phyloP scores from a whole-genome alignment of 2,113 vertebrate species.

The Bubo scandiacus region DNA sequence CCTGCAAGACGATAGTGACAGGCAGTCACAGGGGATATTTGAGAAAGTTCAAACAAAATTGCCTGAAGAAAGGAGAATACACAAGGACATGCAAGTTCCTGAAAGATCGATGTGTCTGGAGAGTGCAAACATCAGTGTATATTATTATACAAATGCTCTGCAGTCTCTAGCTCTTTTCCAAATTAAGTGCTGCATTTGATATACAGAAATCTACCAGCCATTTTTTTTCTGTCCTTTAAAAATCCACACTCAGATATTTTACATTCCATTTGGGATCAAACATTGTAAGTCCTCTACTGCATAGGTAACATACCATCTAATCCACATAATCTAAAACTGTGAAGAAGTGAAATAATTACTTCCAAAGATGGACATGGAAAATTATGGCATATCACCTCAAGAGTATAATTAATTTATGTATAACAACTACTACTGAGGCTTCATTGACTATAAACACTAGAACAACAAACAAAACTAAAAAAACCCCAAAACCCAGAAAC shows the following conservation, averaged over 20 bases:
- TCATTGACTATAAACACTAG: background rate
- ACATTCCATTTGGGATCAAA: slow-evolving; percentile 14
- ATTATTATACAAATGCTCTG: background rate
- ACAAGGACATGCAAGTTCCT: background rate
- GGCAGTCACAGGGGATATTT: background rate
- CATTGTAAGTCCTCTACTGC: background rate
- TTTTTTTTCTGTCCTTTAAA: background rate
- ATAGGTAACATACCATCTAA: background rate
- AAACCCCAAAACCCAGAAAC: background rate
- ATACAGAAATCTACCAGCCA: background rate
- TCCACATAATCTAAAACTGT: background rate
- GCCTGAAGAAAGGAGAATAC: background rate
- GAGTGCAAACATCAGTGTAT: background rate
- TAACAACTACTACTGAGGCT: background rate
- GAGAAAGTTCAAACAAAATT: background rate
- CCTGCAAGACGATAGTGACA: background rate
- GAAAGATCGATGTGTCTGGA: background rate
- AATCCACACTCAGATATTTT: background rate
- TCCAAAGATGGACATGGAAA: background rate
- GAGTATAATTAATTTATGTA: background rate
- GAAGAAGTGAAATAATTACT: background rate
- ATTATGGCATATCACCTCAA: background rate
- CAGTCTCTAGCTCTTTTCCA: background rate
- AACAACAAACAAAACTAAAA: background rate
- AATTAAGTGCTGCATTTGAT: background rate